These are phyloP conservation scores for Cosmia pyralina DNA, from an alignment of 2,888 invertebrate species.

Conservation along the genomic window DNA sequence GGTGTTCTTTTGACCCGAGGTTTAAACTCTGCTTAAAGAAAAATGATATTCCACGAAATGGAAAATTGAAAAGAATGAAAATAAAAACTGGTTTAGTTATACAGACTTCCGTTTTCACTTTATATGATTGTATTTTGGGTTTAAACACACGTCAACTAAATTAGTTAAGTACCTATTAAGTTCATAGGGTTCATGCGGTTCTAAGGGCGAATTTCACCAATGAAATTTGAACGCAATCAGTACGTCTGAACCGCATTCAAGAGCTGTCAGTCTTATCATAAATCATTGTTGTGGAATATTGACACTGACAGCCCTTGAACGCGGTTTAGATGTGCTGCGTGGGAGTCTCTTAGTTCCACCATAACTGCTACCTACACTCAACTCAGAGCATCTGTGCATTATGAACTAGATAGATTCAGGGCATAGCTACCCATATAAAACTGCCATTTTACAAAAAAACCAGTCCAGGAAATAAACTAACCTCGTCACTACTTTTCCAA, in stretches of 20 bases:
- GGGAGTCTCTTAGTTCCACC: background rate
- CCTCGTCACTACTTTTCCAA: background rate
- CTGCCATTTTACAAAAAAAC: background rate
- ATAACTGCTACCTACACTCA: background rate
- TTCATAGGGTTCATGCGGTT: too few species aligned
- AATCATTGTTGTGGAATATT: too few species aligned
- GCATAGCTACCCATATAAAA: background rate
- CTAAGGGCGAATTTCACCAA: too few species aligned
- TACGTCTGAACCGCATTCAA: too few species aligned
- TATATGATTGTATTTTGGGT: background rate
- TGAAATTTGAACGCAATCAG: too few species aligned
- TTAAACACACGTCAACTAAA: background rate
- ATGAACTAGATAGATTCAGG: background rate
- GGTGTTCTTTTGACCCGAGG: slow-evolving; percentile 8
- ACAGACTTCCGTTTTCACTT: background rate
- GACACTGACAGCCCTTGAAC: too few species aligned
- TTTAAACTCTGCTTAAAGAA: slow-evolving; percentile 3
- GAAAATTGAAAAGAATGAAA: background rate
- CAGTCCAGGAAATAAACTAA: background rate
- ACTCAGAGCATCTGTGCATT: background rate
- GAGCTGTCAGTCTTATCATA: too few species aligned
- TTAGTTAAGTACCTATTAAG: background rate
- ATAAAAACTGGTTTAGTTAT: background rate
- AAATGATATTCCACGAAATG: background rate
- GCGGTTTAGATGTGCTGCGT: too few species aligned